Evolutionary conservation across 2,113 vertebrate genomes (phyloP).

Genomic region (Toxotes chatareus): DNA sequence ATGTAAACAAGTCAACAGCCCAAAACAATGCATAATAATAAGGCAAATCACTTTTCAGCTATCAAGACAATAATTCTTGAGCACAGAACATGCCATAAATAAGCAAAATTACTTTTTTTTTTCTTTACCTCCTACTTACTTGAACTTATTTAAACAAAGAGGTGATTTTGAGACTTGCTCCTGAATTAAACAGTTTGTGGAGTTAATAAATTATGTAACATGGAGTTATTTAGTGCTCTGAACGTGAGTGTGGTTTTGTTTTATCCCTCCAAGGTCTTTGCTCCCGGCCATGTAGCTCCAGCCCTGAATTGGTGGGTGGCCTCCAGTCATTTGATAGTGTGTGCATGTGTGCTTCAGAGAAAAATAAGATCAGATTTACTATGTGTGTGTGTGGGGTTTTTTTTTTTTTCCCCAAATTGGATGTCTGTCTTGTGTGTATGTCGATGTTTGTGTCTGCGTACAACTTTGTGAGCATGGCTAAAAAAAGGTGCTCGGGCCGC

Average conservation of each 20-base stretch:
- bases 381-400: background rate
- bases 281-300: conserved; percentile 17
- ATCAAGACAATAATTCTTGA: background rate
- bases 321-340: background rate
- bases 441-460: background rate
- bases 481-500: conserved; percentile 9
- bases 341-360: background rate
- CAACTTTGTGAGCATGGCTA: background rate
- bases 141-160: background rate
- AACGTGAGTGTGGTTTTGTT: background rate
- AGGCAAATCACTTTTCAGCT: background rate
- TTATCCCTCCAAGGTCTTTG: background rate
- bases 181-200: background rate
- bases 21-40: background rate
- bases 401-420: background rate
- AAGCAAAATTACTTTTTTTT: background rate
- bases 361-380: background rate
- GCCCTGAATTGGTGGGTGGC: background rate
- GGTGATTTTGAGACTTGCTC: background rate
- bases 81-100: background rate
- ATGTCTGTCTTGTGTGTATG: background rate
- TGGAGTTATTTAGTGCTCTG: background rate
- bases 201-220: background rate
- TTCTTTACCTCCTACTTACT: no score
- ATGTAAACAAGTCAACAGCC: background rate